Evolutionary conservation across 1,140 invertebrate species (phyloP).

Genomic region (Colletes gigas): DNA sequence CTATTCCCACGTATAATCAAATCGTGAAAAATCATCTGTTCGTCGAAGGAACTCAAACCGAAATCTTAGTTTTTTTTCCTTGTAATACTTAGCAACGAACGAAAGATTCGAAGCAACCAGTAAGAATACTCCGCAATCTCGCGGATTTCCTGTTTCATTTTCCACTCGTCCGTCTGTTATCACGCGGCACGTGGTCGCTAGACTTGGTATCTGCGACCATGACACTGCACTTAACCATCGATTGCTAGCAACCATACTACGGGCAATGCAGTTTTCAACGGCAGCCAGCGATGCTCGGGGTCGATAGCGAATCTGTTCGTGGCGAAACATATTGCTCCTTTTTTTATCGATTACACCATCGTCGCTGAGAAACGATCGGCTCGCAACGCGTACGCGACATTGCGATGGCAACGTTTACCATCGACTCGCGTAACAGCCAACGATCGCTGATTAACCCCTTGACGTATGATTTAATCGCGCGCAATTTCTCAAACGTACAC

Average conservation of each 20-base stretch:
- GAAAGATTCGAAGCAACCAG: too few relatives aligned
- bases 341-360: slow-evolving; percentile 7
- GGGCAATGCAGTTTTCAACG: slow-evolving; percentile 4
- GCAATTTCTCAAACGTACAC: too few relatives aligned
- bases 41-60: too few relatives aligned
- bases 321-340: not conserved
- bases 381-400: not conserved
- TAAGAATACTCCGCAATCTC: not conserved
- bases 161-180: slow-evolving; percentile 3
- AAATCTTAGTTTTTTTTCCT: too few relatives aligned
- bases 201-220: slow-evolving; percentile 30
- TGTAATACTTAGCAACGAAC: too few relatives aligned
- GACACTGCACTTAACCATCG: slow-evolving; percentile 41
- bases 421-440: too few relatives aligned
- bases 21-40: too few relatives aligned
- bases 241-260: not conserved
- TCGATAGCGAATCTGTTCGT: not conserved
- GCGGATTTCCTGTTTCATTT: slow-evolving; percentile 6
- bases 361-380: not conserved
- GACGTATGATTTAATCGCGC: too few relatives aligned
- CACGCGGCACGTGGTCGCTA: slow-evolving; percentile 35
- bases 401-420: not conserved
- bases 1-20: too few relatives aligned
- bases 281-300: too few relatives aligned
- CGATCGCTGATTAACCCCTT: too few relatives aligned